Percentiles rank a stretch among this genome's conserved stretches.
Conservation (phyloP, 2,888 invertebrate genomes). For the Sinhomidia bicolor region DNA sequence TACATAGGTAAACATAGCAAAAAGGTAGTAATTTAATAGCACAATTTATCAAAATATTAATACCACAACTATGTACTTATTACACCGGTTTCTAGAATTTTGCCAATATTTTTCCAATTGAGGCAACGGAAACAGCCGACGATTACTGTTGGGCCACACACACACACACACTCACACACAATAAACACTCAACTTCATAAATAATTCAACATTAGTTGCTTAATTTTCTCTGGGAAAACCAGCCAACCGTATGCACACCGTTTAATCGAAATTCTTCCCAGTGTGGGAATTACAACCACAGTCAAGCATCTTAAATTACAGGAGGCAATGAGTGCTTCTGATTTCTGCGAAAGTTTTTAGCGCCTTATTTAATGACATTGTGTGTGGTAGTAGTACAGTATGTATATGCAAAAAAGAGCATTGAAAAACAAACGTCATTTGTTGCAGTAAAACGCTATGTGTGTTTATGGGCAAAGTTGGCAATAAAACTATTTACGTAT, state of each 20-base stretch:
- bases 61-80: background rate
- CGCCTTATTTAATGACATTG: background rate
- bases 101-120: conserved; percentile 6
- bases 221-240: conserved; percentile 32
- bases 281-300: conserved; percentile 1
- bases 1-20: no score
- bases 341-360: background rate
- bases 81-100: background rate
- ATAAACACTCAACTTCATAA: conserved; percentile 31
- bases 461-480: background rate
- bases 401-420: background rate
- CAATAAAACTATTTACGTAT: background rate
- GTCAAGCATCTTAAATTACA: background rate
- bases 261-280: conserved; percentile 31
- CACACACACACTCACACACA: no score
- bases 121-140: background rate
- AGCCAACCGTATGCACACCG: conserved; percentile 9
- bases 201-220: conserved; percentile 9
- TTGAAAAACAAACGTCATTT: background rate
- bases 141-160: background rate
- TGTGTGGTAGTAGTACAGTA: background rate
- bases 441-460: background rate
- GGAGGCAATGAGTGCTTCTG: background rate
- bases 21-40: no score
- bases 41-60: no score